These are phyloP conservation scores for Melanotaenia maccullochi DNA, from an alignment of 2,797 vertebrate species.

Conservation along the genomic window DNA sequence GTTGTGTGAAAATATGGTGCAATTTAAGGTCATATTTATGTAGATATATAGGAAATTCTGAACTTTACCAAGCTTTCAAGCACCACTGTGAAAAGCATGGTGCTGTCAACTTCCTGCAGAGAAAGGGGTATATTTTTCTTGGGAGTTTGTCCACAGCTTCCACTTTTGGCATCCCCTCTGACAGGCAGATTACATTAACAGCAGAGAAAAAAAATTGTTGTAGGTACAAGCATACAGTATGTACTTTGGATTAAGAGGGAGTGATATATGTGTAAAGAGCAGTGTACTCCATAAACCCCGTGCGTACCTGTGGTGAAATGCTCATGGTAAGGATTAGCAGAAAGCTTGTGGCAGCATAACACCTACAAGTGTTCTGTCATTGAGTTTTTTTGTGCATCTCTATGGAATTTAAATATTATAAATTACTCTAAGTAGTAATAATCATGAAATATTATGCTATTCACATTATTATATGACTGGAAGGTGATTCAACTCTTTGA, in stretches of 20 bases:
- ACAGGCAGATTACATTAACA: constrained; percentile 76
- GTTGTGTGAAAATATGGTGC: neutral
- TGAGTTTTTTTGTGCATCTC: constrained; percentile 29
- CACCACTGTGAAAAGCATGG: constrained; percentile 9
- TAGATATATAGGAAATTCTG: neutral
- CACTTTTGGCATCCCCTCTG: constrained; percentile 65
- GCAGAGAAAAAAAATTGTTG: constrained; percentile 67
- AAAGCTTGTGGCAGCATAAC: constrained; percentile 67
- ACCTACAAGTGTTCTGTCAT: constrained; percentile 63
- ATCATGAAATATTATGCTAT: constrained; percentile 52
- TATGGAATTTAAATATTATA: constrained; percentile 47
- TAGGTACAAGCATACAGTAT: constrained; percentile 79
- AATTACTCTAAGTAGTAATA: constrained; percentile 61
- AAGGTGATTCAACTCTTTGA: constrained; percentile 17
- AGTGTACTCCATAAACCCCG: constrained; percentile 72
- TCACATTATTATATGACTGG: constrained; percentile 39
- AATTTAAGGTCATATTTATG: neutral
- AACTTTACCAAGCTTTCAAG: constrained; percentile 5
- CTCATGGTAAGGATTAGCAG: constrained; percentile 73
- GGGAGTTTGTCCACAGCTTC: constrained; percentile 59
- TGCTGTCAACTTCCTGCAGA: constrained; percentile 54
- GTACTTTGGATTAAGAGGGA: constrained; percentile 79
- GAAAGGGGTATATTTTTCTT: constrained; percentile 55
- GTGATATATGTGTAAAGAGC: constrained; percentile 78
- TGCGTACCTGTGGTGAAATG: constrained; percentile 72